Base-by-base conservation (phyloP, 2,888 invertebrate genomes). In the Argynnis bischoffii region DNA sequence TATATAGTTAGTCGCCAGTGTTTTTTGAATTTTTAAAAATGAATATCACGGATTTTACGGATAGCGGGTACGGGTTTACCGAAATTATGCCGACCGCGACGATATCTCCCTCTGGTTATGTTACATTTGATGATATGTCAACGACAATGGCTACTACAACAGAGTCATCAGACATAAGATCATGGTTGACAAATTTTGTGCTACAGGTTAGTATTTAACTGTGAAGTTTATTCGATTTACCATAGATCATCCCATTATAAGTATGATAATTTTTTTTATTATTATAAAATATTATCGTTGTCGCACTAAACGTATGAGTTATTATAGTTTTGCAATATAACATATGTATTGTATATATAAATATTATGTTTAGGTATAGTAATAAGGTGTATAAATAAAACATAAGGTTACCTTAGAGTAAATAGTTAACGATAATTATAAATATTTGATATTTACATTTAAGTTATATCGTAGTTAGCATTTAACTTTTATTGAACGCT, bases 121-220 rank as follows among this genome's bases (percentile, higher is more conserved):
- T 59, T 41, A 41, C 35, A 14, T 59, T 59, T n/a, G 48, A 48
- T 26, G 59, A 59, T 48, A 71, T 74, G 15, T 75, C 76, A 0
- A 65, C 68, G 8, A 80, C 79, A 3, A 26, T 76, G 56, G 60
- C 71, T 47, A 78, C 81, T 6, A 75, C 74, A 54, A 50, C 67
- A 41, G 74, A 75, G n/a, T 71, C 66, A 18, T 76, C 77, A 2
- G 90, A 85, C 73, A 63, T 90, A 21, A 81, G 89, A 70, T 78
- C 82, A 18, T 90, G 90, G 90, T 74, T 91, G 51, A 81, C 83
- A 64, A 80, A 85, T 76, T 74, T 87, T 56, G 77, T 91, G 46
- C 56, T 89, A 71, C 78, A 90, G 90, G 90, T 90, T 79, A 74
- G 88, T 83, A 77, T 75, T 21, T 41, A 41, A 41, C 35, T 8